phyloP scores from a whole-genome alignment of 1,140 invertebrate genomes.

The Macrobrachium nipponense region DNA sequence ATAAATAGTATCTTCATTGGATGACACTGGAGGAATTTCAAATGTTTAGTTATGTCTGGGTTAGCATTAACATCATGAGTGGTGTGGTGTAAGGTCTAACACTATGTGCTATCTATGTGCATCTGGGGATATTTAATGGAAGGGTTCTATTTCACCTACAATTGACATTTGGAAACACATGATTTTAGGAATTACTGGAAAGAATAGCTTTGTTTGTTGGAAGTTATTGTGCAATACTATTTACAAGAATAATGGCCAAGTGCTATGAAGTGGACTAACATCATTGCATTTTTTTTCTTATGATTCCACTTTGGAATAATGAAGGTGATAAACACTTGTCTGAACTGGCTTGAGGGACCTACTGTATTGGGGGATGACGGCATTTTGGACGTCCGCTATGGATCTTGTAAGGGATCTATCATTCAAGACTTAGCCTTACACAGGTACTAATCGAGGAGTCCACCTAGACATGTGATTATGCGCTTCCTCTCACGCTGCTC shows the following conservation, averaged over 20 bases:
- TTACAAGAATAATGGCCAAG: constrained; percentile 21
- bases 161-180: constrained; percentile 51
- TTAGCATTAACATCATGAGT: too few relatives aligned
- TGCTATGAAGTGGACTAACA: constrained; percentile 1
- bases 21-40: too few relatives aligned
- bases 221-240: constrained; percentile 55
- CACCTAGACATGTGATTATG: constrained; percentile 54
- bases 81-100: neutral
- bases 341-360: constrained; percentile 52
- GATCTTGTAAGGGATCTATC: neutral
- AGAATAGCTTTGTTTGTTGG: constrained; percentile 28
- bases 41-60: too few relatives aligned
- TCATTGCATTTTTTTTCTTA: too few relatives aligned
- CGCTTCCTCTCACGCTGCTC: constrained; percentile 56
- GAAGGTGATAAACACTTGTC: neutral
- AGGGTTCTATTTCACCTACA: neutral
- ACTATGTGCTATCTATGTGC: neutral
- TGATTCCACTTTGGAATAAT: neutral
- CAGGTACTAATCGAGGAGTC: constrained; percentile 25
- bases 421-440: constrained; percentile 20
- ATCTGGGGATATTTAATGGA: neutral
- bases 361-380: constrained; percentile 5
- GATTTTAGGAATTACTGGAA: constrained; percentile 34
- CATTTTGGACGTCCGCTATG: constrained; percentile 14
- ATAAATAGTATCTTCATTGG: too few relatives aligned